Conservation (phyloP, 2,113 vertebrate species). For the Antennarius striatus region DNA sequence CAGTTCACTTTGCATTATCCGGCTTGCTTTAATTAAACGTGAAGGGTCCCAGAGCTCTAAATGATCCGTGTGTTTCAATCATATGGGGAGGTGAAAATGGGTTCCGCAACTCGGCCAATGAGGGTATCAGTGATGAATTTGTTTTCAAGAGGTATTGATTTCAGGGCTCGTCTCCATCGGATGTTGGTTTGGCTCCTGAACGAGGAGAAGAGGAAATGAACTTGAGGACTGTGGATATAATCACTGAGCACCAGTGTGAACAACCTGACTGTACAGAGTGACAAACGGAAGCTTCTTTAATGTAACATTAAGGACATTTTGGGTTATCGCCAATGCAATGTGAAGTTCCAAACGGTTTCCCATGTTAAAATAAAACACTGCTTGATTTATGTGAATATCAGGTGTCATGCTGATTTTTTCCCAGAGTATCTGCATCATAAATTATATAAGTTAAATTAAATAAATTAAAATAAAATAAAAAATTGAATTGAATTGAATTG, state of each 20-base stretch:
- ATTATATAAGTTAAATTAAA: no score
- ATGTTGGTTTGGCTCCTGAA: slow-evolving; percentile 19
- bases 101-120: slow-evolving; percentile 14
- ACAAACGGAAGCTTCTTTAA: no score
- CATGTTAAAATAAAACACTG: no score
- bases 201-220: slow-evolving; percentile 18
- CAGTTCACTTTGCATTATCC: slow-evolving; percentile 48
- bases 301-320: no score
- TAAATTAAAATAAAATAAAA: no score
- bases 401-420: no score
- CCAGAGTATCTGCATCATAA: no score
- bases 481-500: no score
- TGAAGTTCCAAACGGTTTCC: no score
- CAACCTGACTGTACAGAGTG: background rate
- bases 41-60: slow-evolving; percentile 18
- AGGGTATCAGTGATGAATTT: slow-evolving; percentile 28
- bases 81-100: slow-evolving; percentile 12
- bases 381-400: no score
- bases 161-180: slow-evolving; percentile 20
- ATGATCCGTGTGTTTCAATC: slow-evolving; percentile 23
- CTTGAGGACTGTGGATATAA: background rate
- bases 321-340: no score
- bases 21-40: slow-evolving; percentile 63
- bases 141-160: slow-evolving; percentile 61
- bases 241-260: background rate